phyloP scores from a whole-genome alignment of 2,797 vertebrate genomes.

The Sciurus carolinensis region DNA sequence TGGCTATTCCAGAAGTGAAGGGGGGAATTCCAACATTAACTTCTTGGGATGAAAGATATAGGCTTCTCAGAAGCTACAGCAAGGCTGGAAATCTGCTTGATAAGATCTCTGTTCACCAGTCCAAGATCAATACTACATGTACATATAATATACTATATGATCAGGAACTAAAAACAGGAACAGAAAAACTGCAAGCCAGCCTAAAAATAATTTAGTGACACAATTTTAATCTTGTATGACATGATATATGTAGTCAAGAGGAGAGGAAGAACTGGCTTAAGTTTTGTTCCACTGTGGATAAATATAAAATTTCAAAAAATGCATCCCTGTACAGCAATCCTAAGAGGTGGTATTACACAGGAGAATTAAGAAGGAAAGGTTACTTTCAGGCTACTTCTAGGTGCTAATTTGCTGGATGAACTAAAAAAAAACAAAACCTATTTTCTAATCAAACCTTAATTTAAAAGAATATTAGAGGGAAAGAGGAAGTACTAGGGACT shows the following conservation, averaged over 20 bases:
- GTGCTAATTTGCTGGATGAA: neutral
- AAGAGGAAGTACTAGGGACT: too few species aligned
- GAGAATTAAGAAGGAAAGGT: neutral
- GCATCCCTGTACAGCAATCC: neutral
- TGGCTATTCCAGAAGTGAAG: neutral
- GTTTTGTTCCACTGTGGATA: neutral
- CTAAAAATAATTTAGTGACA: slow-evolving; percentile 49
- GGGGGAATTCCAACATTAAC: neutral
- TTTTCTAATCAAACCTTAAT: slow-evolving; percentile 45
- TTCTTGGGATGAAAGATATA: neutral
- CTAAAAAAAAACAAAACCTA: slow-evolving; percentile 22
- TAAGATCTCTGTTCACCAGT: neutral
- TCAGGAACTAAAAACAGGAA: neutral
- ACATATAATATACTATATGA: neutral
- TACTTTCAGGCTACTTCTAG: slow-evolving; percentile 2
- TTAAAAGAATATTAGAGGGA: slow-evolving; percentile 3
- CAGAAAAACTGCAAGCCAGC: neutral
- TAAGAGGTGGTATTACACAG: neutral
- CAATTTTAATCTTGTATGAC: neutral
- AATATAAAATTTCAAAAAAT: slow-evolving; percentile 1
- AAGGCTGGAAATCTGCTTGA: neutral
- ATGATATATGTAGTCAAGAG: neutral
- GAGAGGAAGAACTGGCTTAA: neutral
- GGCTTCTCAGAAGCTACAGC: slow-evolving; percentile 41
- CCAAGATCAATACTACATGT: neutral